Conservation (phyloP, 1,140 invertebrate species). For the Galendromus occidentalis region DNA sequence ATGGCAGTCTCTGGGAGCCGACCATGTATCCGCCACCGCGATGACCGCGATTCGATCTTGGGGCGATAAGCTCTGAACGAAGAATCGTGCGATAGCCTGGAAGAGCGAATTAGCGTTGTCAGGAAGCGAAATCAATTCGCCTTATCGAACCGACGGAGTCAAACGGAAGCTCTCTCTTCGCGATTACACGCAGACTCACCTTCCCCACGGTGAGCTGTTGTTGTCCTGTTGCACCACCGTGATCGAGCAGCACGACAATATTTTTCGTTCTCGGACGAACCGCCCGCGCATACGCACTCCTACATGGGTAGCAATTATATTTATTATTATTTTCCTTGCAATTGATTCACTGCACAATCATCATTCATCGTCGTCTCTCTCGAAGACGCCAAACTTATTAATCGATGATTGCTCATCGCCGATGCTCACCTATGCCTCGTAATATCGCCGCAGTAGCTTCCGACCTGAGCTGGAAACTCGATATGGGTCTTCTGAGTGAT, state of each 20-base stretch:
- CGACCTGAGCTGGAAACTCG: not conserved
- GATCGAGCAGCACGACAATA: not conserved
- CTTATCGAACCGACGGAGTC: not conserved
- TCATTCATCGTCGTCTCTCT: not conserved
- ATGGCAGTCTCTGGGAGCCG: not conserved
- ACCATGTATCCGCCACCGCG: not conserved
- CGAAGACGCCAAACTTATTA: not conserved
- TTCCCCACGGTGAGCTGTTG: not conserved
- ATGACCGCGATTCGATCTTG: not conserved
- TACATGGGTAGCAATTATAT: not conserved
- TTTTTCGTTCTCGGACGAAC: not conserved
- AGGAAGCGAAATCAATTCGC: not conserved
- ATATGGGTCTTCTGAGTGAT: not conserved
- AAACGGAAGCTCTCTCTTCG: not conserved
- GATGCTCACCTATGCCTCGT: not conserved
- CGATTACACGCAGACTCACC: not conserved
- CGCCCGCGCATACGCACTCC: not conserved
- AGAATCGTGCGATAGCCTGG: not conserved
- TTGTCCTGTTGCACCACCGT: not conserved
- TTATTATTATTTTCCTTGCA: not conserved
- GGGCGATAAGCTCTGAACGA: not conserved
- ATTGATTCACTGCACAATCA: not conserved
- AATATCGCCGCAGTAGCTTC: not conserved
- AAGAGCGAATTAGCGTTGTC: not conserved
- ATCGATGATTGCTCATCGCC: not conserved